A percentile compares a stretch with the other conserved stretches of the same genome.
Evolutionary conservation across 2,113 vertebrate species (phyloP).

Genomic region (Seriola rivoliana): DNA sequence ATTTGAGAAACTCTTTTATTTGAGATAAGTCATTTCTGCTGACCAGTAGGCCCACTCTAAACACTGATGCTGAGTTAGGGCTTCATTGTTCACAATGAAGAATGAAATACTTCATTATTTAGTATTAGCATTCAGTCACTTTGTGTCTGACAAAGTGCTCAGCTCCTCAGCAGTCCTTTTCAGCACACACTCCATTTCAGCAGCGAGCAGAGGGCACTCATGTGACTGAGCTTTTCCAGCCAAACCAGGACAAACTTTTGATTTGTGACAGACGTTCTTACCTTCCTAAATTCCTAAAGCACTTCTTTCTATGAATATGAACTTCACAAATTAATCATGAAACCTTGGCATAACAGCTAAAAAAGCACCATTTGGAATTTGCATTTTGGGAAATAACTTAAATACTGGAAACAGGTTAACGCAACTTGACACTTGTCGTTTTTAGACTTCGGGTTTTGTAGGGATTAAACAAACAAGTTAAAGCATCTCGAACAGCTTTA

Average conservation of each 20-base stretch:
- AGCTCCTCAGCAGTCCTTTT: constrained; percentile 16
- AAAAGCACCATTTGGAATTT: neutral
- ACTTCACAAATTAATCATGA: neutral
- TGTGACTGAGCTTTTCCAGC: neutral
- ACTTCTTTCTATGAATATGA: neutral
- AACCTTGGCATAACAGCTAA: neutral
- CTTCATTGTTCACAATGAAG: constrained; percentile 74
- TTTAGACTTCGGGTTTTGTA: neutral
- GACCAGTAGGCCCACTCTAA: constrained; percentile 63
- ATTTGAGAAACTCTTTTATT: constrained; percentile 68
- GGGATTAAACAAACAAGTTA: neutral
- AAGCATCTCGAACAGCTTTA: neutral
- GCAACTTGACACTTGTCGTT: neutral
- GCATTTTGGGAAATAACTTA: neutral
- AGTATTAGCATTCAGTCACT: constrained; percentile 34
- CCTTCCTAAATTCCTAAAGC: neutral
- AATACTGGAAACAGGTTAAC: neutral
- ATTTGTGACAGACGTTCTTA: neutral
- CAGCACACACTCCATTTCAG: constrained; percentile 39
- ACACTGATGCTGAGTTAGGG: constrained; percentile 74
- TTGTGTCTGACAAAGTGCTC: constrained; percentile 31
- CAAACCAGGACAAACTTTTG: constrained; percentile 3
- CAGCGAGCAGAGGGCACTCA: neutral
- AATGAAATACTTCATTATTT: constrained; percentile 63
- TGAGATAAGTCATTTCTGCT: constrained; percentile 79